Evolutionary conservation across 2,113 vertebrate genomes (phyloP).

Genomic region (Acanthisitta chloris): DNA sequence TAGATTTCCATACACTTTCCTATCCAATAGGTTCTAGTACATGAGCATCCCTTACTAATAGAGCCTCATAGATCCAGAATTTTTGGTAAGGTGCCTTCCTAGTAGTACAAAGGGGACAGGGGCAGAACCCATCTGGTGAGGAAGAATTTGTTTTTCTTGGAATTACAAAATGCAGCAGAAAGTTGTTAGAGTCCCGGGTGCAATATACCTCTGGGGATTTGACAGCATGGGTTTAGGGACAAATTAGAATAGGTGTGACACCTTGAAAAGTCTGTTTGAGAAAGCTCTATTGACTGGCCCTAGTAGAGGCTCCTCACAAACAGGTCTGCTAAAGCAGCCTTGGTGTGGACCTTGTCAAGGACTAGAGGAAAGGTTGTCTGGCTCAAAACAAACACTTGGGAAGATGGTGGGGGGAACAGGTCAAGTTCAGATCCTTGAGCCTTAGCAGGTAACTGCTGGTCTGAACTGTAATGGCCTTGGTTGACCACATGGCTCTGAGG

Average conservation of each 20-base stretch:
- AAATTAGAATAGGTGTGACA: background rate
- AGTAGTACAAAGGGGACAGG: background rate
- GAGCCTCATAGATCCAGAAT: background rate
- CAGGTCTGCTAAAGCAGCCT: background rate
- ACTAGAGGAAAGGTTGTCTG: too few species aligned
- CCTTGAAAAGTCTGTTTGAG: background rate
- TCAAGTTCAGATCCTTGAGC: too few species aligned
- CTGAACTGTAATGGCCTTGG: too few species aligned
- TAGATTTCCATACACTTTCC: background rate
- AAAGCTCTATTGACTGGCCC: background rate
- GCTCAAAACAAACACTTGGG: too few species aligned
- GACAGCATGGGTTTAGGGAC: background rate
- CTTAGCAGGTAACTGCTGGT: too few species aligned
- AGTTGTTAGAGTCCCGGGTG: background rate
- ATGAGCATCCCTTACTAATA: background rate
- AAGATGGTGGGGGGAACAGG: too few species aligned
- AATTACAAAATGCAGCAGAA: background rate
- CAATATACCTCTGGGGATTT: fast-evolving
- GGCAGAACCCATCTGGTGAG: background rate
- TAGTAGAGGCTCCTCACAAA: background rate
- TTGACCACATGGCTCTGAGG: too few species aligned
- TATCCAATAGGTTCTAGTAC: background rate
- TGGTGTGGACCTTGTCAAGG: background rate
- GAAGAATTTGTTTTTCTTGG: background rate
- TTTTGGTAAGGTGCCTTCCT: background rate